phyloP scores from a whole-genome alignment of 2,113 vertebrate genomes.

The Nicator chloris region DNA sequence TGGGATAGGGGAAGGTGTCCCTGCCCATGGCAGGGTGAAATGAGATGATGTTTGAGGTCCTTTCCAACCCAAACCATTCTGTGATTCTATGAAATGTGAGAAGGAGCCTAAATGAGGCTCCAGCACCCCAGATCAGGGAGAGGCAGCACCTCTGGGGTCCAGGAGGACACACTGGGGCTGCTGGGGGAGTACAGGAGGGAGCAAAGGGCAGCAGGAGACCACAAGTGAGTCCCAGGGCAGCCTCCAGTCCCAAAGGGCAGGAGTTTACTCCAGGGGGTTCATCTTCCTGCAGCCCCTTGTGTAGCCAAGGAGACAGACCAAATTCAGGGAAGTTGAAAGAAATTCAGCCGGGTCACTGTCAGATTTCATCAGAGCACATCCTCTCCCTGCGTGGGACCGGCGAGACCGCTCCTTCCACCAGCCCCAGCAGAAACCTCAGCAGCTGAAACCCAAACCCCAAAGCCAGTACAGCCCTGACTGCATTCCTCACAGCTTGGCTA shows the following conservation, averaged over 20 bases:
- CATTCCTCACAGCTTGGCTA: neutral
- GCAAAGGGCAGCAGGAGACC: neutral
- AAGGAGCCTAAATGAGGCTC: neutral
- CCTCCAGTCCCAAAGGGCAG: neutral
- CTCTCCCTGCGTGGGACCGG: neutral
- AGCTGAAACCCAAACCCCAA: neutral
- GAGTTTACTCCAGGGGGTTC: neutral
- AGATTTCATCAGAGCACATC: neutral
- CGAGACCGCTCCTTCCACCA: neutral
- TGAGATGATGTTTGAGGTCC: neutral
- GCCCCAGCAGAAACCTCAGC: neutral
- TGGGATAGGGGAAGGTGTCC: neutral
- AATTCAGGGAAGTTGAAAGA: neutral
- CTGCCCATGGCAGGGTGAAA: neutral
- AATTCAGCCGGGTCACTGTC: neutral
- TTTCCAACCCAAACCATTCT: neutral
- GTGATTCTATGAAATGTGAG: neutral
- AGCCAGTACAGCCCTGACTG: neutral
- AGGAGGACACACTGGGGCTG: neutral
- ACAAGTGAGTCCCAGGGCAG: neutral
- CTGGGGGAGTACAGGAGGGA: neutral
- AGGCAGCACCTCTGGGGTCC: neutral
- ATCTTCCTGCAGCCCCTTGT: neutral
- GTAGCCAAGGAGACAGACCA: neutral
- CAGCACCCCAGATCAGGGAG: fast-evolving